Evolutionary conservation across 1,140 invertebrate species (phyloP).

Genomic region (Listronotus bonariensis): DNA sequence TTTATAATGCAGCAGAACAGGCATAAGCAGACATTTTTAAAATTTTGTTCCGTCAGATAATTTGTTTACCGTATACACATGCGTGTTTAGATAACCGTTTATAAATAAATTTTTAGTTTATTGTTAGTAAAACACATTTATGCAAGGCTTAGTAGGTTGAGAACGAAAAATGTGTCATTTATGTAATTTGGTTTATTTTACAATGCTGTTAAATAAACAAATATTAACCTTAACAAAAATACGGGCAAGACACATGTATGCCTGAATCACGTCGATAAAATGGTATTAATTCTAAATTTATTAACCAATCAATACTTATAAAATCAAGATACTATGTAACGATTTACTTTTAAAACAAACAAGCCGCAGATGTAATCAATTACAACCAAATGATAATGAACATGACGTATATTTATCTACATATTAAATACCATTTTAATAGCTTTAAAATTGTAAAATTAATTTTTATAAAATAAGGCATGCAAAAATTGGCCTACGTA

Average conservation of each 20-base stretch:
- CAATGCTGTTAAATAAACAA: conserved; percentile 29
- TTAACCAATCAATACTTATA: conserved; percentile 30
- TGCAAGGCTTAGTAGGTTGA: conserved; percentile 19
- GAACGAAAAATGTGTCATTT: conserved; percentile 37
- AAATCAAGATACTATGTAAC: conserved; percentile 13
- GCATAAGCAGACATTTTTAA: conserved; percentile 25
- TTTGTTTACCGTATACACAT: conserved; percentile 24
- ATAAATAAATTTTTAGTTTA: conserved; percentile 36
- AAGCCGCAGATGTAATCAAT: conserved; percentile 10
- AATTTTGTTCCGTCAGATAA: conserved; percentile 18
- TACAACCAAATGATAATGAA: conserved; percentile 11
- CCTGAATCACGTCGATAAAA: conserved; percentile 25
- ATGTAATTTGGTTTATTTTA: conserved; percentile 24
- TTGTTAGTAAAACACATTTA: conserved; percentile 37
- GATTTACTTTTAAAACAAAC: conserved; percentile 32
- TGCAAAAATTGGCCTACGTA: no score
- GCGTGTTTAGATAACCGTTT: conserved; percentile 36
- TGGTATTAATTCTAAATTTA: conserved; percentile 32
- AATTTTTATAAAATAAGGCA: no score
- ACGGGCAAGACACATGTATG: conserved; percentile 5
- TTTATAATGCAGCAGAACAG: conserved; percentile 17
- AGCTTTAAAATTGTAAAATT: no score
- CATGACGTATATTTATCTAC: neutral
- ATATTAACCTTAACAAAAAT: conserved; percentile 30
- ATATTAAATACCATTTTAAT: no score